phyloP scores from a whole-genome alignment of 2,113 vertebrate genomes.

The Thinocorus orbignyianus region DNA sequence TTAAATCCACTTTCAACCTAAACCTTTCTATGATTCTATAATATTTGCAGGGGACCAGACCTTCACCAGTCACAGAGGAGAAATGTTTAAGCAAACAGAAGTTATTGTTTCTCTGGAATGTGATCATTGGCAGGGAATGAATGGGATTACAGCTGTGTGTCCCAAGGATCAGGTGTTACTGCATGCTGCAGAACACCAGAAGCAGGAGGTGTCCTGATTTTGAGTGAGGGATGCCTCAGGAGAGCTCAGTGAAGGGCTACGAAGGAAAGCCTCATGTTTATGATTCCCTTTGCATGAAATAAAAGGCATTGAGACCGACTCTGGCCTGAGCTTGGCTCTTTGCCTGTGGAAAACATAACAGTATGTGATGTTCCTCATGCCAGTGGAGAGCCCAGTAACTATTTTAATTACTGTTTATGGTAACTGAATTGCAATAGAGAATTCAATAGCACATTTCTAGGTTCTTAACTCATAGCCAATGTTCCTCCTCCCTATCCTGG shows the following conservation, averaged over 20 bases:
- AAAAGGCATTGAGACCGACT: neutral
- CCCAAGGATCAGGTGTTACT: neutral
- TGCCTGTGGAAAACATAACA: constrained; percentile 32
- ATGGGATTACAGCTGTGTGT: accelerated
- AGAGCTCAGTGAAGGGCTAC: neutral
- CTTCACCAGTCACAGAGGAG: neutral
- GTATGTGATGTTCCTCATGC: neutral
- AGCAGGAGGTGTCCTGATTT: neutral
- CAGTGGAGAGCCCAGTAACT: neutral
- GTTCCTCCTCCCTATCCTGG: neutral
- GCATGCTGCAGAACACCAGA: neutral
- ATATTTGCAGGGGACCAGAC: neutral
- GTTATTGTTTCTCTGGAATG: neutral
- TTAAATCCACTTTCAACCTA: neutral
- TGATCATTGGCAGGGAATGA: neutral
- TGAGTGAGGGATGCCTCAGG: neutral
- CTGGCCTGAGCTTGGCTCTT: neutral
- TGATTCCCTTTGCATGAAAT: neutral
- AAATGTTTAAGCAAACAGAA: neutral
- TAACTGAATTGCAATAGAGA: neutral
- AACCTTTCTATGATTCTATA: neutral
- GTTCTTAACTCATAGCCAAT: neutral
- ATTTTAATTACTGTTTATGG: constrained; percentile 45
- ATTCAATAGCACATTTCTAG: constrained; percentile 32
- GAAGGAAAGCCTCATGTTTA: neutral